A percentile compares a stretch with the other conserved stretches of the same genome.
phyloP scores from a whole-genome alignment of 2,797 vertebrate species.

The Pseudochirops corinnae region DNA sequence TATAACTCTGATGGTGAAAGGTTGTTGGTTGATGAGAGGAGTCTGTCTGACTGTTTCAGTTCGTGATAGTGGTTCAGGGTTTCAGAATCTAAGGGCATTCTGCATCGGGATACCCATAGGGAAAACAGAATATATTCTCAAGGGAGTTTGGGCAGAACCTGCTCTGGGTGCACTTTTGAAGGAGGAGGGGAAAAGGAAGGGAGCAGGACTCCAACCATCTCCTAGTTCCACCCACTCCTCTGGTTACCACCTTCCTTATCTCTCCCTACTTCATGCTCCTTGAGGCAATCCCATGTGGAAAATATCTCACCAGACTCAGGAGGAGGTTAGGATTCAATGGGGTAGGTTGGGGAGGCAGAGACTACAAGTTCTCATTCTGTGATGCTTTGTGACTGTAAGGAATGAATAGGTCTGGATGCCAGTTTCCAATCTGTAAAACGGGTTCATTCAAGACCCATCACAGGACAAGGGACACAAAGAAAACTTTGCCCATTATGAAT shows the following conservation, averaged over 20 bases:
- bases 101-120: not conserved
- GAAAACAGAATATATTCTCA: accelerated
- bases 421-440: not conserved
- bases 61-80: not conserved
- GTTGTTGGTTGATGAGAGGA: not conserved
- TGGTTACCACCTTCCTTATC: not conserved
- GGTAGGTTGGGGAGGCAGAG: not conserved
- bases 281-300: not conserved
- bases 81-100: not conserved
- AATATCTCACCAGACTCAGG: not conserved
- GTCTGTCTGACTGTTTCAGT: not conserved
- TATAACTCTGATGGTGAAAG: not conserved
- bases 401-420: not conserved
- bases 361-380: not conserved
- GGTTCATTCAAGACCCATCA: slow-evolving; percentile 4
- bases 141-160: not conserved
- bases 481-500: not conserved
- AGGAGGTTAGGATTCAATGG: not conserved
- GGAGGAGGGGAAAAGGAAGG: not conserved
- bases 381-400: not conserved
- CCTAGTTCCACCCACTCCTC: not conserved
- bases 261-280: not conserved
- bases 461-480: not conserved
- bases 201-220: not conserved
- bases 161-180: not conserved